Conservation (phyloP, 2,797 vertebrate genomes). For the Amniataba percoides region DNA sequence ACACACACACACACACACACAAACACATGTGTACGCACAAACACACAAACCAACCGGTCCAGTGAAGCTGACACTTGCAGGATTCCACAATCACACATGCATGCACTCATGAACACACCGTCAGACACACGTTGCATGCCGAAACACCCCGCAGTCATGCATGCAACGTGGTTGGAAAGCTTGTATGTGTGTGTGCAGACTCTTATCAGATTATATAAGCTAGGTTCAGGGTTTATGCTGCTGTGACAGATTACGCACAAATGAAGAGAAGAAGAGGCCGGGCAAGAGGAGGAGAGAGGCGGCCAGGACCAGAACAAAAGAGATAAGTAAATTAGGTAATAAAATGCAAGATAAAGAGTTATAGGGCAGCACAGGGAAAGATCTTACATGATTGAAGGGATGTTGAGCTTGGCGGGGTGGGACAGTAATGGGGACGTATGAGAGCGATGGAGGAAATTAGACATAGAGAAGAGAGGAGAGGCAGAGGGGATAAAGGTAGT, state of each 20-base stretch:
- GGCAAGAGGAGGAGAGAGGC: slow-evolving; percentile 5
- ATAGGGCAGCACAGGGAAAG: neutral
- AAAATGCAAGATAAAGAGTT: neutral
- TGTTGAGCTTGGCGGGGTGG: neutral
- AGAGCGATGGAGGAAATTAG: slow-evolving; percentile 17
- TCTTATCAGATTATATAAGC: slow-evolving; percentile 73
- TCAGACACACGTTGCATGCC: slow-evolving; percentile 48
- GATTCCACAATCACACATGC: slow-evolving; percentile 48
- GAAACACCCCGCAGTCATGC: slow-evolving; percentile 50
- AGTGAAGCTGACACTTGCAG: slow-evolving; percentile 45
- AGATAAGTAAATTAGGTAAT: slow-evolving; percentile 22
- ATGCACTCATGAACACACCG: slow-evolving; percentile 44
- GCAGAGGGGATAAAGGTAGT: slow-evolving; percentile 21
- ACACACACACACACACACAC: slow-evolving; percentile 5
- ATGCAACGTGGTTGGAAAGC: slow-evolving; percentile 55
- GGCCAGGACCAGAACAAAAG: slow-evolving; percentile 16
- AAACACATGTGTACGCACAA: neutral
- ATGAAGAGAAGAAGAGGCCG: slow-evolving; percentile 43
- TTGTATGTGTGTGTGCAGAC: slow-evolving; percentile 29
- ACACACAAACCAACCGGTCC: slow-evolving; percentile 21
- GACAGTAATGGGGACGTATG: slow-evolving; percentile 24
- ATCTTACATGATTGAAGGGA: neutral
- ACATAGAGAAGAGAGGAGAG: slow-evolving; percentile 6
- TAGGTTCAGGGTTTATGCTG: slow-evolving; percentile 69
- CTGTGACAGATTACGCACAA: slow-evolving; percentile 64